Conservation (phyloP, 2,797 vertebrate genomes). For the Labeo calbasu region DNA sequence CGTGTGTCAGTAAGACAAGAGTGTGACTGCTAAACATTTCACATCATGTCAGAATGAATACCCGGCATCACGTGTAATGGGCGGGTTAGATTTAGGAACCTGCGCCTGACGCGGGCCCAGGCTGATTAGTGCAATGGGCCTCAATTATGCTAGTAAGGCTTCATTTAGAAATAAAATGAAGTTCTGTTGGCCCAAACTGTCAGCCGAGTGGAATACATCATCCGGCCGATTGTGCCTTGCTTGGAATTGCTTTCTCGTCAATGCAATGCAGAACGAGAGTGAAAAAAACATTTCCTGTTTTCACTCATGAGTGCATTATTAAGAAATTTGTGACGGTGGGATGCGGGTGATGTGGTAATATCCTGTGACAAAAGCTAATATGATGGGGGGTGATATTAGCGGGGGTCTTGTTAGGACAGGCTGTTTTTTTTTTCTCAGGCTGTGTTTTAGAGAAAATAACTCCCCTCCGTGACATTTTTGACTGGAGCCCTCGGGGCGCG, state of each 20-base stretch:
- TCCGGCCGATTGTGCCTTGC: slow-evolving; percentile 15
- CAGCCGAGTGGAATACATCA: slow-evolving; percentile 55
- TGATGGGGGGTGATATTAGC: slow-evolving; percentile 72
- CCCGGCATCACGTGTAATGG: slow-evolving; percentile 50
- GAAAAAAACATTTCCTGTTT: slow-evolving; percentile 31
- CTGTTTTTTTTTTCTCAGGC: slow-evolving; percentile 71
- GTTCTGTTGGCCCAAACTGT: slow-evolving; percentile 57
- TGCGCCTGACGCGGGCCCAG: slow-evolving; percentile 37
- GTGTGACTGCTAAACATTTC: slow-evolving; percentile 60
- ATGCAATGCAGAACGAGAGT: slow-evolving; percentile 59
- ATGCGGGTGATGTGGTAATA: slow-evolving; percentile 64
- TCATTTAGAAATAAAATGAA: slow-evolving; percentile 59
- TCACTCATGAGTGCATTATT: slow-evolving; percentile 48
- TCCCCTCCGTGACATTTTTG: slow-evolving; percentile 77
- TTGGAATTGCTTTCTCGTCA: slow-evolving; percentile 36
- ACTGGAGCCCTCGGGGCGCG: slow-evolving; percentile 77
- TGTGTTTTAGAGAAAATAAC: slow-evolving; percentile 60
- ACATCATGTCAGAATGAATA: slow-evolving; percentile 59
- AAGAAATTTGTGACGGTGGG: slow-evolving; percentile 60
- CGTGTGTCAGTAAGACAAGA: slow-evolving; percentile 58
- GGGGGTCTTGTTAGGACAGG: slow-evolving; percentile 54
- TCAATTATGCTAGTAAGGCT: slow-evolving; percentile 59
- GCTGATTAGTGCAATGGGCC: slow-evolving; percentile 55
- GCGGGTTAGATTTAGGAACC: slow-evolving; percentile 53
- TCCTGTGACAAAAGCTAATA: slow-evolving; percentile 72